These are phyloP conservation scores for Austrolebias charrua DNA, from an alignment of 2,797 vertebrate species.

Conservation along the genomic window DNA sequence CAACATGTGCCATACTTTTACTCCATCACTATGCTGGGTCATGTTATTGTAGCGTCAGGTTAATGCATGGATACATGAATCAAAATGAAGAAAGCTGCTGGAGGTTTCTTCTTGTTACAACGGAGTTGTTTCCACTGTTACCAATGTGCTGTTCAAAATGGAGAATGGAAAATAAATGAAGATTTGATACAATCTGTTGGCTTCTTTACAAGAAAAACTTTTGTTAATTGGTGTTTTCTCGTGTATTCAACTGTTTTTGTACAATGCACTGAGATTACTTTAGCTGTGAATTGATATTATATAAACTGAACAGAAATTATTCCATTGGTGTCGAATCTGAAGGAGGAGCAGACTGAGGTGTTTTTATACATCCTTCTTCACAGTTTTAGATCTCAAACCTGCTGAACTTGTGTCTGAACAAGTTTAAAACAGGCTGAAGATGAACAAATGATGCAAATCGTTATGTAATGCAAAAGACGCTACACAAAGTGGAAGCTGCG, in stretches of 20 bases:
- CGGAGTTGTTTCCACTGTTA: no score
- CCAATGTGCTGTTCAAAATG: no score
- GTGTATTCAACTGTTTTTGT: no score
- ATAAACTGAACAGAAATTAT: neutral
- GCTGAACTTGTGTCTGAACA: slow-evolving; percentile 1
- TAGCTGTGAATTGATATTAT: no score
- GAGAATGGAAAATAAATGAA: no score
- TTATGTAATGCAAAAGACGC: slow-evolving; percentile 1
- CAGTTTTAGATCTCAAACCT: neutral
- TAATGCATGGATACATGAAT: neutral
- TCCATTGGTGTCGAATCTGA: slow-evolving; percentile 2
- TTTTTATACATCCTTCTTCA: neutral
- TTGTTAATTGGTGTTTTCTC: no score
- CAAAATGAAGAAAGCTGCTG: no score
- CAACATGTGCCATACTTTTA: neutral
- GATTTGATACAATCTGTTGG: no score
- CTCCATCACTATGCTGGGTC: neutral
- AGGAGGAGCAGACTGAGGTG: neutral
- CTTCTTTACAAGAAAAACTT: no score
- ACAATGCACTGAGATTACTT: no score
- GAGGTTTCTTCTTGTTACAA: no score
- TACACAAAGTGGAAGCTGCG: slow-evolving; percentile 9
- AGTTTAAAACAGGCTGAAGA: neutral
- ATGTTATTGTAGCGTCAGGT: neutral
- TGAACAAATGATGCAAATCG: slow-evolving; percentile 35